A percentile compares a stretch with the other conserved stretches of the same genome.
phyloP scores from a whole-genome alignment of 92 coral and sea anemone species.

The Porites lobata region DNA sequence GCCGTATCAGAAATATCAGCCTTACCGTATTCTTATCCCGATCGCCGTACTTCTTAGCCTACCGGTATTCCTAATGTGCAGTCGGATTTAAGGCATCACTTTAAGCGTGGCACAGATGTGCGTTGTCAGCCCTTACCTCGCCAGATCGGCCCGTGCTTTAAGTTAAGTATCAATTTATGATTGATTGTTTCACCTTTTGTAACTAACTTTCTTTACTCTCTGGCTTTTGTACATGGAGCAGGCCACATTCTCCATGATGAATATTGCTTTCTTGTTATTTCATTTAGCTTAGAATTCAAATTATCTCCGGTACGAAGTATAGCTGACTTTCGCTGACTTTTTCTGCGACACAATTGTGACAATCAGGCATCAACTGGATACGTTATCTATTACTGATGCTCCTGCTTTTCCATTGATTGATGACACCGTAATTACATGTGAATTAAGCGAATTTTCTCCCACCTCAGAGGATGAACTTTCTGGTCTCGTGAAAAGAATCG shows the following conservation, averaged over 20 bases:
- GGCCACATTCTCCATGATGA: conserved; percentile 2
- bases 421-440: too few species aligned
- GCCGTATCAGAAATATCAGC: neutral
- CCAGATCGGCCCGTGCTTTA: neutral
- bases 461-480: too few species aligned
- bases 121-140: neutral
- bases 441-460: too few species aligned
- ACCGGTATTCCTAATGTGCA: neutral
- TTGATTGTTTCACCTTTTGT: neutral
- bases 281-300: neutral
- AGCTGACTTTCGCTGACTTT: neutral
- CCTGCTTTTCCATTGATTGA: too few species aligned
- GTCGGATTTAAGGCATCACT: neutral
- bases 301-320: neutral
- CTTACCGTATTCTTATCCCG: neutral
- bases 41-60: neutral
- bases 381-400: too few species aligned
- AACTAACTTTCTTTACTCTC: conserved; percentile 1
- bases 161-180: neutral
- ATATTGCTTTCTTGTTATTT: neutral
- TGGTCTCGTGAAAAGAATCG: too few species aligned
- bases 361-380: too few species aligned
- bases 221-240: conserved; percentile 29
- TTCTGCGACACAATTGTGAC: too few species aligned
- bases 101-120: too few species aligned